Percentiles rank a stretch among this genome's conserved stretches.
Evolutionary conservation across 2,113 vertebrate species (phyloP).

Genomic region (Electrona antarctica): DNA sequence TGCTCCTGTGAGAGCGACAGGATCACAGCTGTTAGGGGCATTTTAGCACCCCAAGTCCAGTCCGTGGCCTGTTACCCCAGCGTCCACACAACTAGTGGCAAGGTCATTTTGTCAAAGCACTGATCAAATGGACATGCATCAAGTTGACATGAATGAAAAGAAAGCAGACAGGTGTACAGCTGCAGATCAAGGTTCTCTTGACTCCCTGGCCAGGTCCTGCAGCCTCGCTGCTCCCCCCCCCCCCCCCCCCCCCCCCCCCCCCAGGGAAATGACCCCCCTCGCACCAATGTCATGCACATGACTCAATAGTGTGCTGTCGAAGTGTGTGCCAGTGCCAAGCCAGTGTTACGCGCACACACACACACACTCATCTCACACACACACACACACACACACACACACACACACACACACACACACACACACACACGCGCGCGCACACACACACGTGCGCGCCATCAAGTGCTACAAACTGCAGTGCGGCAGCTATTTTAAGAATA

Average conservation of each 20-base stretch:
- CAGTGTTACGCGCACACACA: not conserved
- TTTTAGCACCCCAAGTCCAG: not conserved
- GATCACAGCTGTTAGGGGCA: not conserved
- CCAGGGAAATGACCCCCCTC: conserved; percentile 19
- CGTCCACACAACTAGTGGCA: conserved; percentile 17
- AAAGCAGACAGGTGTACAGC: conserved; percentile 9
- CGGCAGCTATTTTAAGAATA: conserved; percentile 75
- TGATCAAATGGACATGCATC: no score
- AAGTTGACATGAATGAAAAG: conserved; percentile 31
- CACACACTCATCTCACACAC: no score
- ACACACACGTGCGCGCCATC: conserved; percentile 9
- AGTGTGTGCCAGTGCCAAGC: no score
- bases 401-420: conserved; percentile 10
- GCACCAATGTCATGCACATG: no score
- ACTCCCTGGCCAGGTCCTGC: not conserved
- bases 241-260: not conserved
- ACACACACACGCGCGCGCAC: conserved; percentile 18
- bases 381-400: not conserved
- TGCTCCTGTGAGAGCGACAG: no score
- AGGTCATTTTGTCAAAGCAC: conserved; percentile 42
- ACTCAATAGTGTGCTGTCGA: no score
- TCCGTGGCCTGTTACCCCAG: no score
- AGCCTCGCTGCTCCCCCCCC: no score
- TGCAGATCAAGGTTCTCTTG: not conserved
- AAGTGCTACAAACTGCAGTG: conserved; percentile 74